These are phyloP conservation scores for Chymomyza fuscimana DNA, from an alignment of 2,888 invertebrate genomes.

Conservation along the genomic window DNA sequence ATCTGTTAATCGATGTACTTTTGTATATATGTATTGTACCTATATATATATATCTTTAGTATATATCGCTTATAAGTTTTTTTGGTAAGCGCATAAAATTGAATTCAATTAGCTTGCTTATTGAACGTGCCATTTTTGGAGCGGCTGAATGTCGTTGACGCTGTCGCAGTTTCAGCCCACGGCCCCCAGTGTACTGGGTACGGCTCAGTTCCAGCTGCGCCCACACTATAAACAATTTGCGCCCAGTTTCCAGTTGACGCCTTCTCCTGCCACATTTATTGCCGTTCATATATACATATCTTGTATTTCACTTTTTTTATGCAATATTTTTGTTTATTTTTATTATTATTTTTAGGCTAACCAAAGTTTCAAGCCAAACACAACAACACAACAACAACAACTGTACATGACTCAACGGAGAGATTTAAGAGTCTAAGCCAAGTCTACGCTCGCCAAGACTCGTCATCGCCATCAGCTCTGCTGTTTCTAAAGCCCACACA, in stretches of 20 bases:
- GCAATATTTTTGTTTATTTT: slow-evolving; percentile 7
- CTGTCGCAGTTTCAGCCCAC: slow-evolving; percentile 26
- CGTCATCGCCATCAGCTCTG: slow-evolving; percentile 52
- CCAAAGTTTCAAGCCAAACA: slow-evolving; percentile 11
- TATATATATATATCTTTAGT: background rate
- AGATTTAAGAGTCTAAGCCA: slow-evolving; percentile 50
- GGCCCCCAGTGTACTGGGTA: slow-evolving; percentile 39
- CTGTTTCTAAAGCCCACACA: slow-evolving; percentile 51
- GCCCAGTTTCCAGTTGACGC: slow-evolving; percentile 54
- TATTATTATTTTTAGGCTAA: slow-evolving; percentile 36
- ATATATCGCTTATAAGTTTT: background rate
- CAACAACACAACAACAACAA: slow-evolving; percentile 13
- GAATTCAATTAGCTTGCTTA: slow-evolving; percentile 59
- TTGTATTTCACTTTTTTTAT: slow-evolving; percentile 2
- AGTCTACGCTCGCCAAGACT: slow-evolving; percentile 48
- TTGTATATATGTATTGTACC: background rate
- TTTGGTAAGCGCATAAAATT: slow-evolving; percentile 53
- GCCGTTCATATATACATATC: slow-evolving; percentile 2
- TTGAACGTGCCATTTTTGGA: slow-evolving; percentile 63
- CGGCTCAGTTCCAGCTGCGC: slow-evolving; percentile 54
- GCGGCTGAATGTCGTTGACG: slow-evolving; percentile 37
- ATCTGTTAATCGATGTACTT: background rate
- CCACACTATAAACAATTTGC: slow-evolving; percentile 44
- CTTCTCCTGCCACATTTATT: slow-evolving; percentile 54
- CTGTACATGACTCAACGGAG: slow-evolving; percentile 50